Evolutionary conservation across 2,113 vertebrate species (phyloP).

Genomic region (human (Homo sapiens)): DNA sequence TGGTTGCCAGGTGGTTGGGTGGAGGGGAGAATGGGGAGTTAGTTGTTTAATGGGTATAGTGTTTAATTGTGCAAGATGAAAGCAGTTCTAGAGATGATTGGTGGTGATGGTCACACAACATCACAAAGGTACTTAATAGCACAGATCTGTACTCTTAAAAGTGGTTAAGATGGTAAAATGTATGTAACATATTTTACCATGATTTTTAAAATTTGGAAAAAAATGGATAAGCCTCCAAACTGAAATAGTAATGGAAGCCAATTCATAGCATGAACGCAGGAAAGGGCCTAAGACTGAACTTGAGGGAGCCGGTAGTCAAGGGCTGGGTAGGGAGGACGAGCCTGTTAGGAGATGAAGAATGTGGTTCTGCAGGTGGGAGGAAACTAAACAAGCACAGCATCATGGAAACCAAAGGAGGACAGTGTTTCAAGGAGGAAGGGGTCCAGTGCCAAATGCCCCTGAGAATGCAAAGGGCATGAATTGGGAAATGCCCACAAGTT

Average conservation of each 20-base stretch:
- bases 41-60: background rate
- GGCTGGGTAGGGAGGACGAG: background rate
- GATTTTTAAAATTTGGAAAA: background rate
- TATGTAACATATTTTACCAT: background rate
- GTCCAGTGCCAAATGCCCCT: background rate
- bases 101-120: background rate
- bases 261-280: accelerated
- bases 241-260: background rate
- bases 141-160: background rate
- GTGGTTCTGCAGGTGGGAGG: background rate
- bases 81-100: too few relatives aligned
- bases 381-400: background rate
- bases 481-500: background rate
- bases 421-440: background rate
- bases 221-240: background rate
- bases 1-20: background rate
- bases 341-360: background rate
- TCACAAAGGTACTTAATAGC: background rate
- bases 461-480: background rate
- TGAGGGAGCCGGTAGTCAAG: background rate
- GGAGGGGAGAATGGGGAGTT: background rate
- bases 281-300: background rate
- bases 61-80: background rate
- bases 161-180: background rate
- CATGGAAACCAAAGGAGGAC: background rate